These are phyloP conservation scores for Lamellibrachia luymesi DNA, from an alignment of 1,140 invertebrate species.

Conservation along the genomic window DNA sequence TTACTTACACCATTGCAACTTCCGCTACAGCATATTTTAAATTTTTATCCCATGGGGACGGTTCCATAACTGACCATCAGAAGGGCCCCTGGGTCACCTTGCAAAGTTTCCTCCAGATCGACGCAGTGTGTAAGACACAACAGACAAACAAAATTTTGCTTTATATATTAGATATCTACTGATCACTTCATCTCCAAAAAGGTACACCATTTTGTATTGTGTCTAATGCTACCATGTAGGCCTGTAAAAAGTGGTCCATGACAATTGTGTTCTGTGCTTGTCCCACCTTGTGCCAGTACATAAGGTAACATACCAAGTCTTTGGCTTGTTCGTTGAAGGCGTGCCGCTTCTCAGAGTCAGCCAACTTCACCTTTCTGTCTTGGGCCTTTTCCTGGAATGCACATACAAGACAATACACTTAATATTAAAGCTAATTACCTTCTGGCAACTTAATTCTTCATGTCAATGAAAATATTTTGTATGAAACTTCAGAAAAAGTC, in stretches of 20 bases:
- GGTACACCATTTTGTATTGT: too few species aligned
- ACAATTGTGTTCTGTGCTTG: too few species aligned
- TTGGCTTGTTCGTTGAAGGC: constrained; percentile 88
- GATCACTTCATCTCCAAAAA: too few species aligned
- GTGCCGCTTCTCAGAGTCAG: constrained; percentile 90
- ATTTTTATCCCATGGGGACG: too few species aligned
- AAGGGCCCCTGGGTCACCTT: too few species aligned
- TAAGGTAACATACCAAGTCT: constrained; percentile 62
- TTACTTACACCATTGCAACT: too few species aligned
- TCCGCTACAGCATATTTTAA: too few species aligned
- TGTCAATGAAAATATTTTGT: background rate
- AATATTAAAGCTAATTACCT: background rate
- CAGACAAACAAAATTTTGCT: too few species aligned
- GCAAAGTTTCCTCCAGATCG: too few species aligned
- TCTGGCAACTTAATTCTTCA: background rate
- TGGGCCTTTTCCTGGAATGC: constrained; percentile 71
- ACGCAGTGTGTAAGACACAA: too few species aligned
- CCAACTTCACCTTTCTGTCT: constrained; percentile 69
- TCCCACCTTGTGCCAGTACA: background rate
- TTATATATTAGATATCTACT: too few species aligned
- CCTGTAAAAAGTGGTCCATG: background rate
- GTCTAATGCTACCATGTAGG: background rate
- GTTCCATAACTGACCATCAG: too few species aligned
- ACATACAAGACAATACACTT: background rate
- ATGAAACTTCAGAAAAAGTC: background rate